A percentile compares a stretch with the other conserved stretches of the same genome.
Evolutionary conservation across 2,113 vertebrate species (phyloP).

Genomic region (Saccopteryx bilineata): DNA sequence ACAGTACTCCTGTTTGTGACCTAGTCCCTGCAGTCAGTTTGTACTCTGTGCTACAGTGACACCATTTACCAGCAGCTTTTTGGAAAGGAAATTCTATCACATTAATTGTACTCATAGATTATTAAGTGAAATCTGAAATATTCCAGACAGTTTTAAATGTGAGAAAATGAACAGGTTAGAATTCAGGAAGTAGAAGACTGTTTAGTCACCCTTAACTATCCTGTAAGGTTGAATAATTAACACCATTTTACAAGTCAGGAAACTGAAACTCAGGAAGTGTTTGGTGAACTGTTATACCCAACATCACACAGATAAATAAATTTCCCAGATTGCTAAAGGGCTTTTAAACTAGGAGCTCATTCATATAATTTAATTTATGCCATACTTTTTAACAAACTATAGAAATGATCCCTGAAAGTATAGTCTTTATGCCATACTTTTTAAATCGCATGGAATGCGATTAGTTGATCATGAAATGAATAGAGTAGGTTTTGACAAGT

Average conservation of each 20-base stretch:
- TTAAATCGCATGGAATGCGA: neutral
- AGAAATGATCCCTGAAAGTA: no score
- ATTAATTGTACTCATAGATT: neutral
- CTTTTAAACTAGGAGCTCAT: neutral
- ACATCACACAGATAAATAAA: neutral
- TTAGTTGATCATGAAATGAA: neutral
- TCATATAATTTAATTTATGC: neutral
- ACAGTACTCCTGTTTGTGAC: neutral
- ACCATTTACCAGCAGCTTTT: conserved; percentile 10
- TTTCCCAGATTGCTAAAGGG: neutral
- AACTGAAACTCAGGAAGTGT: neutral
- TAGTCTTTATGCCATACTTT: neutral
- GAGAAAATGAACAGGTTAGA: neutral
- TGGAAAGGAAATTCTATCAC: neutral
- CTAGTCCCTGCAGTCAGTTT: neutral
- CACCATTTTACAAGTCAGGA: neutral
- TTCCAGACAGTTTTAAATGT: neutral
- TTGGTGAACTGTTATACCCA: neutral
- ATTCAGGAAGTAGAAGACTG: neutral
- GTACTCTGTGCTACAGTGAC: neutral
- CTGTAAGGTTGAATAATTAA: neutral
- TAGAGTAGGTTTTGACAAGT: neutral
- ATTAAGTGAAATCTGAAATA: neutral
- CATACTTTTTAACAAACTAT: neutral
- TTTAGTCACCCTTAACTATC: neutral